These are phyloP conservation scores for Norana najaformis DNA, from an alignment of 2,888 invertebrate genomes.

Conservation along the genomic window DNA sequence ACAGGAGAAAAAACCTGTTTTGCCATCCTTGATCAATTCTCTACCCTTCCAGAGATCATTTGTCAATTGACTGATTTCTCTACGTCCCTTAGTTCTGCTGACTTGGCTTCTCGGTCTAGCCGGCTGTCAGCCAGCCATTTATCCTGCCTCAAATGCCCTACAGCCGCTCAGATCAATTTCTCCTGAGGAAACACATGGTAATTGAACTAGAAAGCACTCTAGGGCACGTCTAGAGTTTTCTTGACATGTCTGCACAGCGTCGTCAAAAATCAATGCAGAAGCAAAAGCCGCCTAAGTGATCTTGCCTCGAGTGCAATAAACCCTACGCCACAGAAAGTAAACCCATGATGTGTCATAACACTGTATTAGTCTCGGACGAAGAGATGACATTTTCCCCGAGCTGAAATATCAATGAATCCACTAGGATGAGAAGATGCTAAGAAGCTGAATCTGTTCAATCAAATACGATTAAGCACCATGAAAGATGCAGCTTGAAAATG, in stretches of 20 bases:
- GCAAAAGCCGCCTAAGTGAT: background rate
- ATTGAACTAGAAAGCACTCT: background rate
- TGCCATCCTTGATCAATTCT: slow-evolving; percentile 4
- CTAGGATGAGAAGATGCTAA: background rate
- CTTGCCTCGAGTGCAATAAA: background rate
- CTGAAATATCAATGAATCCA: slow-evolving; percentile 3
- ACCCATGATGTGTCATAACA: background rate
- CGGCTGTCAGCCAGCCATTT: background rate
- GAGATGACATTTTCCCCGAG: background rate
- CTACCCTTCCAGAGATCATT: background rate
- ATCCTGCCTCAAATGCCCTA: slow-evolving; percentile 13
- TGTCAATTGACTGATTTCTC: background rate
- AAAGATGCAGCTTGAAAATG: too few relatives aligned
- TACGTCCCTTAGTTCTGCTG: background rate
- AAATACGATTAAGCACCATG: background rate
- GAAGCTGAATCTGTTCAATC: background rate
- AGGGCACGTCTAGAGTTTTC: background rate
- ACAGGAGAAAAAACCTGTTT: background rate
- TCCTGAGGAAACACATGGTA: slow-evolving; percentile 7
- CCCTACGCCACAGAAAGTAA: background rate
- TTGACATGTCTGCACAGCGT: background rate
- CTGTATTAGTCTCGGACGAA: background rate
- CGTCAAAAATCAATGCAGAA: background rate
- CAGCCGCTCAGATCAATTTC: background rate
- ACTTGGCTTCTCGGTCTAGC: background rate